A percentile compares a stretch with the other conserved stretches of the same genome.
These are phyloP conservation scores for Zoanthus sansibaricus DNA, from an alignment of 92 coral and sea anemone genomes.

Conservation along the genomic window DNA sequence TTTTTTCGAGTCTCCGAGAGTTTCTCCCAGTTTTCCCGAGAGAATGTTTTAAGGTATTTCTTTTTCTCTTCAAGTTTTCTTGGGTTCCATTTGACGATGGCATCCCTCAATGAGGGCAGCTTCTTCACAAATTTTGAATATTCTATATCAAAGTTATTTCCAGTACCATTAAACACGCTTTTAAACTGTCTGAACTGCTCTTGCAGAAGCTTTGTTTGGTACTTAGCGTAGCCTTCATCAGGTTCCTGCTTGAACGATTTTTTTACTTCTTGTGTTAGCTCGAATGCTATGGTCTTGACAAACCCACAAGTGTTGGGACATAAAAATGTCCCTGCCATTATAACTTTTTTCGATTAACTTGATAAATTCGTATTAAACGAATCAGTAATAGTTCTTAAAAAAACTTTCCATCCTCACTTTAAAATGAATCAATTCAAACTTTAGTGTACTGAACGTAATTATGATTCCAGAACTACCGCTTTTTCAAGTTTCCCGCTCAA, in stretches of 20 bases:
- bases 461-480: conserved; percentile 25
- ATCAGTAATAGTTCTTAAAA: conserved; percentile 6
- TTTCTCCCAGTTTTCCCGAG: conserved; percentile 47
- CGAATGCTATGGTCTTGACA: conserved; percentile 55
- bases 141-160: conserved; percentile 43
- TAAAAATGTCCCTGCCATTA: conserved; percentile 73
- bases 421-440: conserved; percentile 4
- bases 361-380: not conserved
- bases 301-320: conserved; percentile 74
- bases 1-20: conserved; percentile 33
- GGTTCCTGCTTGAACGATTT: conserved; percentile 21
- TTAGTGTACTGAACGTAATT: not conserved
- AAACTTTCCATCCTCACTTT: not conserved
- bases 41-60: conserved; percentile 60
- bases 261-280: conserved; percentile 49
- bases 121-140: conserved; percentile 40
- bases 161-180: conserved; percentile 30
- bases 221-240: conserved; percentile 56
- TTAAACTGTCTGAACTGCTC: conserved; percentile 55
- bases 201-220: conserved; percentile 55
- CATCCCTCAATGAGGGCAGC: conserved; percentile 47
- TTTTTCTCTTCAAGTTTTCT: conserved; percentile 55
- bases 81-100: conserved; percentile 59
- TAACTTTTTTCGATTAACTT: conserved; percentile 13
- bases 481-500: conserved; percentile 40